A percentile compares a stretch with the other conserved stretches of the same genome.
Evolutionary conservation across 1,140 invertebrate genomes (phyloP).

Genomic region (Anoplolepis gracilipes): DNA sequence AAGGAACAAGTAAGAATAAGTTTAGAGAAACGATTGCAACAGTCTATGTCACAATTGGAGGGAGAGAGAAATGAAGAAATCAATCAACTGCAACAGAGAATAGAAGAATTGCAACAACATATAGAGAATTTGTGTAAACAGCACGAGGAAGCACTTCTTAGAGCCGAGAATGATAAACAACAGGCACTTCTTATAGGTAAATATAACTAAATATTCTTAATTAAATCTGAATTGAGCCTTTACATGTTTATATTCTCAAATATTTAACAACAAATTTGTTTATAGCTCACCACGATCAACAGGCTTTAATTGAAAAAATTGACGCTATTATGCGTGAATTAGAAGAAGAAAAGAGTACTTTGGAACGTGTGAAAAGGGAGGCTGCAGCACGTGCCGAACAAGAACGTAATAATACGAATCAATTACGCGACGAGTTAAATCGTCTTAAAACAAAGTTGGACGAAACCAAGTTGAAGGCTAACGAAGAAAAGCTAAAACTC

Average conservation of each 20-base stretch:
- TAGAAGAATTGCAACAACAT: conserved; percentile 91
- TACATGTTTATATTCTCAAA: conserved; percentile 15
- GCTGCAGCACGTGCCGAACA: conserved; percentile 90
- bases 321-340: conserved; percentile 90
- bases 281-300: conserved; percentile 93
- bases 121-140: conserved; percentile 93
- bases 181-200: conserved; percentile 93
- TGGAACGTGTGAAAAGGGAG: conserved; percentile 90
- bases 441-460: conserved; percentile 89
- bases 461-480: conserved; percentile 88
- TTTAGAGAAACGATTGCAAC: conserved; percentile 91
- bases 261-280: conserved; percentile 22
- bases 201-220: conserved; percentile 44
- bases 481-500: conserved; percentile 90
- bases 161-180: conserved; percentile 95
- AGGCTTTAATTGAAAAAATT: conserved; percentile 92
- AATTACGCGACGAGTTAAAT: conserved; percentile 91
- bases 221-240: neutral
- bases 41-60: conserved; percentile 89
- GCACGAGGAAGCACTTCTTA: conserved; percentile 92
- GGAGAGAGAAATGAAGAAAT: conserved; percentile 92
- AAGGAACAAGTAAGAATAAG: conserved; percentile 89
- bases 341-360: conserved; percentile 89
- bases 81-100: conserved; percentile 89
- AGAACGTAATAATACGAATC: conserved; percentile 89